Evolutionary conservation across 2,888 invertebrate genomes (phyloP).

Genomic region (Nomada ferruginata): DNA sequence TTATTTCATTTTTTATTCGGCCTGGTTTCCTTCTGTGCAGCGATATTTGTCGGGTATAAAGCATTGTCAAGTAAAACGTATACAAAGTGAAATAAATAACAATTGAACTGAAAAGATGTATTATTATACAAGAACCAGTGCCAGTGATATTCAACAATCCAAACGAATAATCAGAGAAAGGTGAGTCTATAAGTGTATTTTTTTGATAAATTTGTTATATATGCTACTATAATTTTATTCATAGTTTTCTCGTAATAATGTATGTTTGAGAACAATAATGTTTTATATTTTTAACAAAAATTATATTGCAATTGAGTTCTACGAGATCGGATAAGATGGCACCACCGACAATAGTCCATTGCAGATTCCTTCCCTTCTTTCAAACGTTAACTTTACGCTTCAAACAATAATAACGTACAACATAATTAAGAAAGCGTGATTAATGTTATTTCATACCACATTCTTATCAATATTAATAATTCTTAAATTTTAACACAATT

Average conservation of each 20-base stretch:
- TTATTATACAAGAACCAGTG: neutral
- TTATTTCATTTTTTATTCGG: neutral
- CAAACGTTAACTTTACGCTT: neutral
- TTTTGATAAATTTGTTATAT: neutral
- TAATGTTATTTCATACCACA: too few species aligned
- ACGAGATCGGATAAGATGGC: slow-evolving; percentile 29
- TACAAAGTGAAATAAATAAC: neutral
- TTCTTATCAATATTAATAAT: too few species aligned
- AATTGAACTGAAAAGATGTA: neutral
- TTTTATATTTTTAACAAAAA: neutral
- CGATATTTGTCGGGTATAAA: neutral
- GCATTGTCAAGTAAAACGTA: neutral
- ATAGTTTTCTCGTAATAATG: neutral
- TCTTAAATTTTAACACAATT: too few species aligned
- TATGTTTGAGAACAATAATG: neutral
- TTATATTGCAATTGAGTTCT: neutral
- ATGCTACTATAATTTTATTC: neutral
- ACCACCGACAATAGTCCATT: slow-evolving; percentile 17
- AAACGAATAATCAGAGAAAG: neutral
- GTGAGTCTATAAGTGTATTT: slow-evolving; percentile 22
- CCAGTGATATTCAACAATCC: neutral
- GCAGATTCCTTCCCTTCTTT: slow-evolving; percentile 9
- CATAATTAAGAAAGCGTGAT: too few species aligned
- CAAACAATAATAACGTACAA: neutral
- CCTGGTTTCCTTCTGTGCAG: too few species aligned